Evolutionary conservation across 2,888 invertebrate genomes (phyloP).

Genomic region (Patella caerulea): DNA sequence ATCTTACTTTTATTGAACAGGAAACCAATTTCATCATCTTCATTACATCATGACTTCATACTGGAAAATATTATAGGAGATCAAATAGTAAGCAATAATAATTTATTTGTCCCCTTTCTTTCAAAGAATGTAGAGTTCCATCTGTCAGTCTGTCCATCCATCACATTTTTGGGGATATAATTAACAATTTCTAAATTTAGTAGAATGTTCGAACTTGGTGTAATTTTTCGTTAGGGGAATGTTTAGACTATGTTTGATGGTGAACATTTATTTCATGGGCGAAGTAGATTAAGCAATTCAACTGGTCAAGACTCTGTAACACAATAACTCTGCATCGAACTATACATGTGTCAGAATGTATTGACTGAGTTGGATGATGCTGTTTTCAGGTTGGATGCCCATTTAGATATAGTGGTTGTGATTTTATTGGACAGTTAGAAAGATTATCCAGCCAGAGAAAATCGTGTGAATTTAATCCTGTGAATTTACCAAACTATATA

Average conservation of each 20-base stretch:
- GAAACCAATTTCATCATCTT: conserved; percentile 42
- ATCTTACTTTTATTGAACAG: conserved; percentile 36
- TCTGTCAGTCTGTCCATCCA: too few species aligned
- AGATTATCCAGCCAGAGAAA: conserved; percentile 52
- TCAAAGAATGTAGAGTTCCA: too few species aligned
- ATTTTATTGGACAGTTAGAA: conserved; percentile 54
- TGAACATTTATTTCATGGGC: too few species aligned
- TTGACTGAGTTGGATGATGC: not conserved
- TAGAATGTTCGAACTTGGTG: too few species aligned
- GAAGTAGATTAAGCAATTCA: too few species aligned
- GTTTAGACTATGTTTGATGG: too few species aligned
- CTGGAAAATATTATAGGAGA: conserved; percentile 66
- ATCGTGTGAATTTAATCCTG: conserved; percentile 59
- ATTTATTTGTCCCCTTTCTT: too few species aligned
- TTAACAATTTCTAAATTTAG: too few species aligned
- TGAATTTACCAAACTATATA: conserved; percentile 56
- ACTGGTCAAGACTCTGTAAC: too few species aligned
- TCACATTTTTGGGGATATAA: too few species aligned
- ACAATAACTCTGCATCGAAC: too few species aligned
- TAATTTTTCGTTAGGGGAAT: too few species aligned
- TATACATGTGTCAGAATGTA: not conserved
- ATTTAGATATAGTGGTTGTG: conserved; percentile 55
- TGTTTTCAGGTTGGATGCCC: conserved; percentile 60
- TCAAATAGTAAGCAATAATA: conserved; percentile 51
- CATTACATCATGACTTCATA: conserved; percentile 65